phyloP scores from a whole-genome alignment of 2,888 invertebrate genomes.

The Thysanoteuthis rhombus region DNA sequence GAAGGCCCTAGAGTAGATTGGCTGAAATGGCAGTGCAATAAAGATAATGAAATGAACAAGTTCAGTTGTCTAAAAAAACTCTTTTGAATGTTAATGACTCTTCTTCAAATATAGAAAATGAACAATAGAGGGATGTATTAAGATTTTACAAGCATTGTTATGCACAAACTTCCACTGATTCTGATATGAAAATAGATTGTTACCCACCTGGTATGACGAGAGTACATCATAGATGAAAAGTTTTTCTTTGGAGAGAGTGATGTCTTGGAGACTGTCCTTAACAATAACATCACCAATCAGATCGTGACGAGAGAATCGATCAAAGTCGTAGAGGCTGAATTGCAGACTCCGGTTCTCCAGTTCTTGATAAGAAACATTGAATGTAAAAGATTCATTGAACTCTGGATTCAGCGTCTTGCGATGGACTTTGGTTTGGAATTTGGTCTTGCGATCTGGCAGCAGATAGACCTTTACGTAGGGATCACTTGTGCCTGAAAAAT shows the following conservation, averaged over 20 bases:
- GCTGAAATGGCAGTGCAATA: too few species aligned
- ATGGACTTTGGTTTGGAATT: slow-evolving; percentile 84
- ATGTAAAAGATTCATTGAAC: slow-evolving; percentile 85
- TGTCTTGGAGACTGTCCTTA: slow-evolving; percentile 80
- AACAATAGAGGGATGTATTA: neutral
- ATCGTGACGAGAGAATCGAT: slow-evolving; percentile 87
- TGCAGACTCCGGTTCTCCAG: slow-evolving; percentile 81
- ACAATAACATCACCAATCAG: slow-evolving; percentile 86
- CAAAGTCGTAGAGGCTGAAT: slow-evolving; percentile 89
- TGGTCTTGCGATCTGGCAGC: slow-evolving; percentile 85
- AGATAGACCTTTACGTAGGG: slow-evolving; percentile 88
- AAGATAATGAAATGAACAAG: too few species aligned
- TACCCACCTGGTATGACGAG: slow-evolving; percentile 69
- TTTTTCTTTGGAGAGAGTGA: slow-evolving; percentile 82
- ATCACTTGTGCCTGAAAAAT: slow-evolving; percentile 85
- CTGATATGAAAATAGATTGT: neutral
- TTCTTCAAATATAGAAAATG: too few species aligned
- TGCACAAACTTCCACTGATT: neutral
- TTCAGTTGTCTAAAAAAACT: too few species aligned
- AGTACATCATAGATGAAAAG: slow-evolving; percentile 87
- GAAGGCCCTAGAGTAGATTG: too few species aligned
- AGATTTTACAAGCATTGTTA: neutral
- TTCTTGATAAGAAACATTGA: slow-evolving; percentile 82
- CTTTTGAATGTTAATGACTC: too few species aligned
- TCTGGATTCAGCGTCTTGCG: slow-evolving; percentile 82